Evolutionary conservation across 2,113 vertebrate species (phyloP).

Genomic region (Channa argus): DNA sequence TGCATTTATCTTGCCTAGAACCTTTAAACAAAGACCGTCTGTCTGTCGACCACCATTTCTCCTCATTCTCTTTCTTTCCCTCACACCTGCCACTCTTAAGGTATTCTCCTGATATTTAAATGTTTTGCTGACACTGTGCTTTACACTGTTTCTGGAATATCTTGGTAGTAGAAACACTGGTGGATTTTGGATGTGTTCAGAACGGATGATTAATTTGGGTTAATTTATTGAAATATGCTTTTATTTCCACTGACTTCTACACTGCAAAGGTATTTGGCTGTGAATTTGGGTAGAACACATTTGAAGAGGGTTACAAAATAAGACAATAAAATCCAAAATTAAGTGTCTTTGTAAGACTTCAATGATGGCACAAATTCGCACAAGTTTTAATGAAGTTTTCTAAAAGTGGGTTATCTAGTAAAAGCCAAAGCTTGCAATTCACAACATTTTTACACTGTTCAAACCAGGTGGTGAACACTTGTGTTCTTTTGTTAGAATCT

Average conservation of each 20-base stretch:
- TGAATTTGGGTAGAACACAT: too few species aligned
- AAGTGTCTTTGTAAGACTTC: too few species aligned
- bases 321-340: too few species aligned
- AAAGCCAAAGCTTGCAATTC: neutral
- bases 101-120: constrained; percentile 58
- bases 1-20: constrained; percentile 67
- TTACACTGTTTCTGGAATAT: constrained; percentile 33
- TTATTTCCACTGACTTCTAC: neutral
- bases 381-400: too few species aligned
- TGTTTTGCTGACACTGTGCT: constrained; percentile 52
- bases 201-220: neutral
- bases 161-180: constrained; percentile 19
- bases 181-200: neutral
- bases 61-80: constrained; percentile 17
- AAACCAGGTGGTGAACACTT: neutral
- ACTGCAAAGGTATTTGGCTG: too few species aligned
- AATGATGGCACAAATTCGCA: too few species aligned
- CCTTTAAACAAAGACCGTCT: constrained; percentile 52
- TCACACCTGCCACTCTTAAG: constrained; percentile 60
- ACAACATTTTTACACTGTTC: neutral
- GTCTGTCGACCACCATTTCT: constrained; percentile 38
- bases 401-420: neutral
- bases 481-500: neutral
- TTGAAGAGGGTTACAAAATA: too few species aligned
- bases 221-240: neutral